phyloP scores from a whole-genome alignment of 2,113 vertebrate species.

The Nestor notabilis region DNA sequence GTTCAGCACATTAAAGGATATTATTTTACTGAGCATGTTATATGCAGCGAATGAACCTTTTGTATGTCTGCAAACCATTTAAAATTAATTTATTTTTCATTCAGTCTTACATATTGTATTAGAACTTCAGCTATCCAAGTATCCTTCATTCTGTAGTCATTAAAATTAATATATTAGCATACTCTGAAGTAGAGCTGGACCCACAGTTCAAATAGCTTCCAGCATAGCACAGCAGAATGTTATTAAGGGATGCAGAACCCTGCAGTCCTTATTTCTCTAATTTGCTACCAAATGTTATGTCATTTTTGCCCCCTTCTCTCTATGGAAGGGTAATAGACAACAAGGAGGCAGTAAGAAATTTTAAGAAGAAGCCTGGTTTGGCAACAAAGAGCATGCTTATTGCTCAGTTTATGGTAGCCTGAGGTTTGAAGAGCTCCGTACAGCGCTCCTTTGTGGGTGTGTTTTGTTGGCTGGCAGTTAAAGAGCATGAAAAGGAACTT shows the following conservation, averaged over 20 bases:
- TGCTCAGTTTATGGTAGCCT: neutral
- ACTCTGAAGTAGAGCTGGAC: neutral
- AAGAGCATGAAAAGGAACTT: neutral
- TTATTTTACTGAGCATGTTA: slow-evolving; percentile 56
- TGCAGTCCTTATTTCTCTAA: neutral
- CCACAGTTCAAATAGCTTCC: neutral
- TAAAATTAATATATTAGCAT: neutral
- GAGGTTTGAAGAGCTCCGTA: neutral
- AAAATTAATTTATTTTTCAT: slow-evolving; percentile 60
- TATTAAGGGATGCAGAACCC: neutral
- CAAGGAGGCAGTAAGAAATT: neutral
- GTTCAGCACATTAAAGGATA: slow-evolving; percentile 59
- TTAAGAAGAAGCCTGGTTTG: neutral
- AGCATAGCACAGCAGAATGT: neutral
- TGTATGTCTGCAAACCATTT: slow-evolving; percentile 47
- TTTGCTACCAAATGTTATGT: neutral
- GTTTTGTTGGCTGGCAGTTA: neutral
- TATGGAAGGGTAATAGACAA: neutral
- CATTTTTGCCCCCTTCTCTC: neutral
- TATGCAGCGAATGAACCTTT: slow-evolving; percentile 18
- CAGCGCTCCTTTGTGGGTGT: neutral
- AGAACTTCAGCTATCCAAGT: neutral
- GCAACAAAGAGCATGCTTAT: neutral
- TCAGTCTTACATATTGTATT: slow-evolving; percentile 16
- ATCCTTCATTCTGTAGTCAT: neutral